Evolutionary conservation across 1,140 invertebrate species (phyloP), one percentile per base, ranked within the genome.

Genomic region (Lanistes nyassanus): DNA sequence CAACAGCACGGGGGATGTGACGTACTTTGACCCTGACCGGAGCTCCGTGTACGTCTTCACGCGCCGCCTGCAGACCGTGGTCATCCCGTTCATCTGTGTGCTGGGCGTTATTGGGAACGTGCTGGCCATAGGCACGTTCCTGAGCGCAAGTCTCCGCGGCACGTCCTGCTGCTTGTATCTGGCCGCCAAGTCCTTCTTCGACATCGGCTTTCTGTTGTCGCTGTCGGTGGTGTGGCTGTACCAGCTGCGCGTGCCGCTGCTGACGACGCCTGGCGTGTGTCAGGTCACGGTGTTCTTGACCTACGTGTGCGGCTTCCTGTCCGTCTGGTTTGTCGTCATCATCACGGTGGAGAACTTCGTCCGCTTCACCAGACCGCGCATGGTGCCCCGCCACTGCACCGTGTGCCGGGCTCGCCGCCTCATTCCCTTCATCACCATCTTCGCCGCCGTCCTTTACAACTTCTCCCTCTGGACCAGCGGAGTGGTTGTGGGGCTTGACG

Each of bases 171-270:
- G 78, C 58, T 47, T 81, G 26, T 82, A 82, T 62, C 65, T 83
- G n/a, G 81, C 78, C 7, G 77, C 78, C 16, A 77, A 79, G 26
- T 77, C 76, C 21, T 21, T 82, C n/a, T 79, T 72, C 11, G 82
- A 83, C 68, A 80, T 78, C 55, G 82, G 82, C 19, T 83, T 83
- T 47, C 74, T 83, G 70, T 23, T 77, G 23, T 79, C 78, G 4
- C 76, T 83, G 5, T 77, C 82, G 34, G 60, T 80, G 2, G 91
- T 92, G 0, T 92, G 92, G 91, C 67, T 92, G 21, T 90, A 91
- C n/a, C 87, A 85, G 0, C 62, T 90, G 1, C 89, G 89, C 1
- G 89, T 91, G 79, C 78, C 87, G 7, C 60, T 88, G 1, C 83
- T 84, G 37, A 85, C 79, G 42, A 56, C 62, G 1, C 29, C 80